A percentile compares a stretch with the other conserved stretches of the same genome.
phyloP scores from a whole-genome alignment of 2,797 vertebrate species.

The Carapus acus region DNA sequence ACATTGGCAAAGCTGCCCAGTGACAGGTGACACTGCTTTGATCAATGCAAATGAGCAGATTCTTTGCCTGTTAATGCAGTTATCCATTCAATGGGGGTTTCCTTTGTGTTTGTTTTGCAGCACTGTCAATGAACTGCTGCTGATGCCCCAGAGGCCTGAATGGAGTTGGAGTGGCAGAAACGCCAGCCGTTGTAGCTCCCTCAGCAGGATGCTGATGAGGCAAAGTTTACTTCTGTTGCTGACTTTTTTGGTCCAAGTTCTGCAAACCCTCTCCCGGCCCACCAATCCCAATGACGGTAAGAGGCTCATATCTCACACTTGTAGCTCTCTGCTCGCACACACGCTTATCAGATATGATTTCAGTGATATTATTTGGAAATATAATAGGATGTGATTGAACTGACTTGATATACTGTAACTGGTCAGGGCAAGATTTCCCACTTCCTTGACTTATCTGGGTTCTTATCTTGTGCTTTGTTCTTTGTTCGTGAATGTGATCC shows the following conservation, averaged over 20 bases:
- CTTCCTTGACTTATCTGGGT: constrained; percentile 41
- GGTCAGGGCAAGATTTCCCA: too few relatives aligned
- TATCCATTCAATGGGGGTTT: too few relatives aligned
- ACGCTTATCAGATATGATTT: constrained; percentile 1
- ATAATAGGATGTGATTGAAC: neutral
- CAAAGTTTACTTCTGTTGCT: constrained; percentile 67
- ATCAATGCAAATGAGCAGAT: too few relatives aligned
- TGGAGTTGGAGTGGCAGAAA: constrained; percentile 63
- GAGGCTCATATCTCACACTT: constrained; percentile 19
- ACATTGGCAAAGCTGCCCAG: too few relatives aligned
- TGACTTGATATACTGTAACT: too few relatives aligned
- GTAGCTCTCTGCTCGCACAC: neutral
- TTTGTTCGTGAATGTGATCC: constrained; percentile 53
- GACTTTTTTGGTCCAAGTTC: constrained; percentile 60
- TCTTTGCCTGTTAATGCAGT: neutral
- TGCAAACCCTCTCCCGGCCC: constrained; percentile 59
- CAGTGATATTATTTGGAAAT: constrained; percentile 25
- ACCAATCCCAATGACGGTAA: constrained; percentile 70
- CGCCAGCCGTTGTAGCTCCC: constrained; percentile 66
- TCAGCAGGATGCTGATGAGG: constrained; percentile 71
- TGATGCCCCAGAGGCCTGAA: constrained; percentile 69
- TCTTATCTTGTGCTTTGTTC: constrained; percentile 53
- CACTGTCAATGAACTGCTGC: constrained; percentile 55
- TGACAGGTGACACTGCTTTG: too few relatives aligned
- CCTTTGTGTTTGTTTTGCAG: constrained; percentile 13